Evolutionary conservation across 2,113 vertebrate species (phyloP).

Genomic region (Motacilla tschutschensis): DNA sequence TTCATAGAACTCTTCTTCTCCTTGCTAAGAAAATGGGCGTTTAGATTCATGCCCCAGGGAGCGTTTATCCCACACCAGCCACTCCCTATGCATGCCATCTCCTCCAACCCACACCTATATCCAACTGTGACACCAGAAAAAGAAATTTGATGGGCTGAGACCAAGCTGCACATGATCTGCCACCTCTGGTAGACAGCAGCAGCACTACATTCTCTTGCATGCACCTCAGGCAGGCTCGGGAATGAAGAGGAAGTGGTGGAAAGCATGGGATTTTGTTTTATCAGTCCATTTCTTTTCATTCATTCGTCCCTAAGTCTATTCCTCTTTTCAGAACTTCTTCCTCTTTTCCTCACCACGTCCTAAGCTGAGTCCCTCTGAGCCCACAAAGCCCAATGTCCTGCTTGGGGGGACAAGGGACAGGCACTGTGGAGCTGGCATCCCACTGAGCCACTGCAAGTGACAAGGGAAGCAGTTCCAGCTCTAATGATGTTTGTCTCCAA

Average conservation of each 20-base stretch:
- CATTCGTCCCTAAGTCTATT: neutral
- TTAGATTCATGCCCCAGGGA: accelerated
- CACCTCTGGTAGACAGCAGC: neutral
- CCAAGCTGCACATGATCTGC: neutral
- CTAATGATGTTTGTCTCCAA: conserved; percentile 15
- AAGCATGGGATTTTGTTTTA: neutral
- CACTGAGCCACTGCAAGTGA: accelerated
- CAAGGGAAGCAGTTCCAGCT: neutral
- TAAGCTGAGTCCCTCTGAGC: neutral
- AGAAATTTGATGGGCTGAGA: neutral
- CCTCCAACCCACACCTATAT: accelerated
- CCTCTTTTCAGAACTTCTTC: neutral
- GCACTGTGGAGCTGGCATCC: accelerated
- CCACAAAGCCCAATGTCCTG: accelerated
- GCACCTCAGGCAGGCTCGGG: accelerated
- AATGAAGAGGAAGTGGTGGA: neutral
- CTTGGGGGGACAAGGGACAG: accelerated
- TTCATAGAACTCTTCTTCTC: neutral
- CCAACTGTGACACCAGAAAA: neutral
- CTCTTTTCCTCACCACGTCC: neutral
- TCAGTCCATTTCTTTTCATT: neutral
- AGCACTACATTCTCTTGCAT: neutral
- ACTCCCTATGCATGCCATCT: neutral
- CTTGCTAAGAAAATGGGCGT: neutral
- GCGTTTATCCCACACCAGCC: accelerated